Evolutionary conservation across 2,888 invertebrate genomes (phyloP).

Genomic region (Quadroppia sp.): DNA sequence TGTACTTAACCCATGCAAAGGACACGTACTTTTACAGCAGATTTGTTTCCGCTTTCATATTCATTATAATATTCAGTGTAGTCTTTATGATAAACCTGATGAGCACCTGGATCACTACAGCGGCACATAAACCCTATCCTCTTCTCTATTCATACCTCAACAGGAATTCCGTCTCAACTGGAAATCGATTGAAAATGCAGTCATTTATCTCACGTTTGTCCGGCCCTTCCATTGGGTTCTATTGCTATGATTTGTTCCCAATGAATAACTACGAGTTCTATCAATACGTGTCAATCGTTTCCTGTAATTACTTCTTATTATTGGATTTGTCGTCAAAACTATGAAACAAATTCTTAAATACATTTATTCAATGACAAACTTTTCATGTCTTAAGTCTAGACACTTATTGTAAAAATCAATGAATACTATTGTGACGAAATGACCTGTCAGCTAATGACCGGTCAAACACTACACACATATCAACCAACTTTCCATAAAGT

Average conservation of each 20-base stretch:
- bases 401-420: too few relatives aligned
- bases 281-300: background rate
- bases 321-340: too few relatives aligned
- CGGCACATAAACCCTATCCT: background rate
- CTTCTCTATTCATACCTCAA: background rate
- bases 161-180: background rate
- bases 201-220: background rate
- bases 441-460: too few relatives aligned
- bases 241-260: constrained; percentile 8
- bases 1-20: background rate
- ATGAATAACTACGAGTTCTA: constrained; percentile 20
- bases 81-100: background rate
- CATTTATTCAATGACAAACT: too few relatives aligned
- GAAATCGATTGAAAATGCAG: background rate
- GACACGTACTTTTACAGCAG: background rate
- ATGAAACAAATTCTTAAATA: too few relatives aligned
- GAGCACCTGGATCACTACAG: background rate
- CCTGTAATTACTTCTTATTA: background rate
- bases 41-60: background rate
- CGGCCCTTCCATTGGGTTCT: background rate
- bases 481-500: too few relatives aligned
- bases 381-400: too few relatives aligned
- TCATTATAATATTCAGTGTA: background rate
- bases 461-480: too few relatives aligned
- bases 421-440: too few relatives aligned